Percentiles rank a stretch among this genome's conserved stretches.
These are phyloP conservation scores for Hemichromis elongatus DNA, from an alignment of 2,113 vertebrate species.

Conservation along the genomic window DNA sequence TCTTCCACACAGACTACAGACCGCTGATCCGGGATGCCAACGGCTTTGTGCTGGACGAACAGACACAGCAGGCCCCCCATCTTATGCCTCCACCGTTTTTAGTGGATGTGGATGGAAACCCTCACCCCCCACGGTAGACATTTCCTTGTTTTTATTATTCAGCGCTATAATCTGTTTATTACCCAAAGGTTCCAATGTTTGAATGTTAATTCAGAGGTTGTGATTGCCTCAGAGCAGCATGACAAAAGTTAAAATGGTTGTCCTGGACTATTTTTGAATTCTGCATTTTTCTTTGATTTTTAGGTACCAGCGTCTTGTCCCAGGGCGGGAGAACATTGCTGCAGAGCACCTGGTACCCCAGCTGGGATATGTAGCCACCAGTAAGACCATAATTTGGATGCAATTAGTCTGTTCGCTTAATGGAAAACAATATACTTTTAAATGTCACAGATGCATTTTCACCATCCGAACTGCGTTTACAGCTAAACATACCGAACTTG, in stretches of 20 bases:
- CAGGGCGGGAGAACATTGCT: slow-evolving; percentile 89
- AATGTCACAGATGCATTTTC: background rate
- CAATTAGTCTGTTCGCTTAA: background rate
- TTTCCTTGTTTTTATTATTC: background rate
- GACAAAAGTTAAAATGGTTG: background rate
- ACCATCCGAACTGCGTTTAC: background rate
- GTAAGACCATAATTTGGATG: slow-evolving; percentile 64
- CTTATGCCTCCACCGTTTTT: slow-evolving; percentile 98
- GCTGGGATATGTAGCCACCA: slow-evolving; percentile 93
- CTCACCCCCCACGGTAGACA: slow-evolving; percentile 84
- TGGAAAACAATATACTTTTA: background rate
- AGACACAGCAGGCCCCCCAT: slow-evolving; percentile 97
- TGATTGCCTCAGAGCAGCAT: background rate
- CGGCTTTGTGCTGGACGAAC: slow-evolving; percentile 94
- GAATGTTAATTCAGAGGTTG: background rate
- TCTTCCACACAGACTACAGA: slow-evolving; percentile 98
- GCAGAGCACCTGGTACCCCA: slow-evolving; percentile 93
- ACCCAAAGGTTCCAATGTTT: background rate
- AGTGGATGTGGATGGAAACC: slow-evolving; percentile 97
- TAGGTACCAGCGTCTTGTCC: slow-evolving; percentile 89
- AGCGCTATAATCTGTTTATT: background rate
- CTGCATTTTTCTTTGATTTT: background rate
- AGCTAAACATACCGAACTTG: background rate
- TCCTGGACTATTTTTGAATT: background rate
- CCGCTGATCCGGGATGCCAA: slow-evolving; percentile 91